Percentiles rank a stretch among this genome's conserved stretches.
Conservation (phyloP, 2,797 vertebrate species). For the Ctenosaura bakeri region DNA sequence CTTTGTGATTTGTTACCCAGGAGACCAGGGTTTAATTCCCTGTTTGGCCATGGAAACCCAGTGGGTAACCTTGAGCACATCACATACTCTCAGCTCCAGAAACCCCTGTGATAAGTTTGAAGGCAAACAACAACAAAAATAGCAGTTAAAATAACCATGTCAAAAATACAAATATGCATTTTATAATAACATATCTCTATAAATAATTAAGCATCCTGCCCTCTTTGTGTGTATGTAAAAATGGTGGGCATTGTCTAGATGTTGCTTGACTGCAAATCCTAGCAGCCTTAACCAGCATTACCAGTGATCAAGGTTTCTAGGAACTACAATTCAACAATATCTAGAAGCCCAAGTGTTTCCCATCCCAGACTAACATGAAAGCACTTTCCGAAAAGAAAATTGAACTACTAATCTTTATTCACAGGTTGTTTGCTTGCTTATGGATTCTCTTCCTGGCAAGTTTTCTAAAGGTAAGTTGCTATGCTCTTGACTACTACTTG, state of each 20-base stretch:
- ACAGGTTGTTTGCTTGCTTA: conserved; percentile 91
- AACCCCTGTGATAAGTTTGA: no score
- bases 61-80: no score
- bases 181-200: neutral
- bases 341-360: neutral
- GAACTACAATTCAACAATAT: no score
- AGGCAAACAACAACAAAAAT: neutral
- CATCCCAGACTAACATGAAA: neutral
- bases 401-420: conserved; percentile 65
- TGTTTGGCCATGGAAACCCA: no score
- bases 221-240: neutral
- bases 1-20: neutral
- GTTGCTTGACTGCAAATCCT: no score
- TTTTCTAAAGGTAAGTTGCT: conserved; percentile 89
- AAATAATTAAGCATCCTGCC: no score
- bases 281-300: no score
- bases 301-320: no score
- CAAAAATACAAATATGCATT: neutral
- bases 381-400: conserved; percentile 1
- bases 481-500: conserved; percentile 23
- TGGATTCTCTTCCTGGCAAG: conserved; percentile 91
- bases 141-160: conserved; percentile 10
- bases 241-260: no score
- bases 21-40: no score
- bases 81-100: no score